Evolutionary conservation across 2,113 vertebrate species (phyloP), one percentile per base, ranked within the genome.

Genomic region (Rhinichthys klamathensis): DNA sequence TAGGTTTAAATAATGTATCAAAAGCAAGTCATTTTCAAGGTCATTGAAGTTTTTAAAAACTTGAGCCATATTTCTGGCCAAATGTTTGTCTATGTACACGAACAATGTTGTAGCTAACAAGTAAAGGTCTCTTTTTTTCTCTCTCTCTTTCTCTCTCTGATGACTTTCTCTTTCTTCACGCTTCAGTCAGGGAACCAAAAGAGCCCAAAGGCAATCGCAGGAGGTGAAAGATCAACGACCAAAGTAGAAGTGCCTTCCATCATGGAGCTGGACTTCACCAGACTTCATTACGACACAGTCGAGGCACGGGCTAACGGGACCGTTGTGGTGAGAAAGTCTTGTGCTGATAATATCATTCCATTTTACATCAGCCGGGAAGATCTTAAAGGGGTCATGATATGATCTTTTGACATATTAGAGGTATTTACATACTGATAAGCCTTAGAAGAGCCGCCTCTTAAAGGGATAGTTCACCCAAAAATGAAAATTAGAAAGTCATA

Each of bases 211-310:
- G 3, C 23, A 2, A 67, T 15, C 10, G 23, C 27, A 23, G 58
- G 35, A 65, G 73, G 32, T 60, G 60, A 72, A 25, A 77, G 32
- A 18, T 82, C 61, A 73, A 49, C 6, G 18, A 2, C 7, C 15
- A 25, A 6, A 67, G 61, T 81, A n/a, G 30, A 44, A 15, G 13
- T 69, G 5, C 90, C 92, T 0, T 85, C 92, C 0, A 88, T 89
- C 79, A 63, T 95, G 82, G 90, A 94, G 88, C 89, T 95, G 76
- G 67, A 90, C 8, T 94, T 94, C 58, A 1, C 10, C 38, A 85
- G 88, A 1, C 86, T 95, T n/a, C 91, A 94, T 51, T 82, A 80
- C 3, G 92, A 94, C 7, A 85, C 89, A 58, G 83, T 58, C 9
- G 21, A 61, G 4, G 88, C 88, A 0, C 12, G 86, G 13, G 89